Evolutionary conservation across 1,140 invertebrate genomes (phyloP).

Genomic region (Platorchestia sp.): DNA sequence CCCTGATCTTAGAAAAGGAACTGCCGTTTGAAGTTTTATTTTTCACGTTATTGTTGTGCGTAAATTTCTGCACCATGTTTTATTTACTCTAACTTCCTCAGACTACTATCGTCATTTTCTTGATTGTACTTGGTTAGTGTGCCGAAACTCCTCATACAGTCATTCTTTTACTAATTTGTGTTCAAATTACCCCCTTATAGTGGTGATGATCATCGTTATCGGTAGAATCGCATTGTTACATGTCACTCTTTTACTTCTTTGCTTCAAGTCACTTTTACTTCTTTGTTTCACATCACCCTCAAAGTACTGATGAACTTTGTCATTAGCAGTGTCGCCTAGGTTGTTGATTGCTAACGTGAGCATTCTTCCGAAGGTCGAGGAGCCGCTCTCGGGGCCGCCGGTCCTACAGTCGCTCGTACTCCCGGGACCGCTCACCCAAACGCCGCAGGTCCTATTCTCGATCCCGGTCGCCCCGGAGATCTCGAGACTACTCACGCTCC

Average conservation of each 20-base stretch:
- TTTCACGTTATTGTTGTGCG: no score
- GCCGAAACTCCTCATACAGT: no score
- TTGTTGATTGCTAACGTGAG: background rate
- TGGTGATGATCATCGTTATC: background rate
- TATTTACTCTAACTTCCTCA: no score
- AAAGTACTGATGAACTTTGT: background rate
- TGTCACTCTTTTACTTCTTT: background rate
- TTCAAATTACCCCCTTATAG: no score
- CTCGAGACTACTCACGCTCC: constrained; percentile 15
- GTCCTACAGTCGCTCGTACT: background rate
- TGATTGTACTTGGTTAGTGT: no score
- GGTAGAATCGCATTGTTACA: background rate
- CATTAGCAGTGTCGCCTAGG: background rate
- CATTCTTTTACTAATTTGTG: no score
- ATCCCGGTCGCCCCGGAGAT: constrained; percentile 14
- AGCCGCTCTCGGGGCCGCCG: constrained; percentile 35
- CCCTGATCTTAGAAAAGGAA: no score
- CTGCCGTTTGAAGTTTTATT: no score
- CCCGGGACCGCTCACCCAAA: constrained; percentile 7
- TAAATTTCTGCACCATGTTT: no score
- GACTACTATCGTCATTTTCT: no score
- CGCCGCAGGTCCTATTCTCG: constrained; percentile 32
- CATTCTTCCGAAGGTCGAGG: background rate
- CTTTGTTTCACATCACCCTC: background rate
- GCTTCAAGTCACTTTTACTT: background rate